These are phyloP conservation scores for Zoanthus solanderi DNA, from an alignment of 92 coral and sea anemone genomes.

Conservation along the genomic window DNA sequence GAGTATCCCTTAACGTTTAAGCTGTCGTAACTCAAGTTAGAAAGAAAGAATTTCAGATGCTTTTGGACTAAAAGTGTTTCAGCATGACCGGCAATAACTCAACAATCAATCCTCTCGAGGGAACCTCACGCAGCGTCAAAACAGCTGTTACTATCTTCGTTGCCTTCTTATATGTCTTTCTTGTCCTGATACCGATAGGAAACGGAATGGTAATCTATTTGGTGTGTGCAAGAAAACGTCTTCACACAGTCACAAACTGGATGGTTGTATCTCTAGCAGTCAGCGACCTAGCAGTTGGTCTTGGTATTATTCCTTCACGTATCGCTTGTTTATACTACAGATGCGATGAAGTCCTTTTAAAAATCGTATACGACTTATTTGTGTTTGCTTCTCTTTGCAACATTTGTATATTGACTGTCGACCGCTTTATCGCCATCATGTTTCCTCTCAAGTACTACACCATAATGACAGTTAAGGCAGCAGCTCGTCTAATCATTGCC, in stretches of 20 bases:
- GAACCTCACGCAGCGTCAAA: slow-evolving; percentile 20
- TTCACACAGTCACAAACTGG: slow-evolving; percentile 81
- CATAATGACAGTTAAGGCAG: slow-evolving; percentile 52
- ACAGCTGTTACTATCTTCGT: slow-evolving; percentile 57
- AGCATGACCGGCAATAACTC: slow-evolving; percentile 19
- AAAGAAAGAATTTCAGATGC: background rate
- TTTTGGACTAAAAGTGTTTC: background rate
- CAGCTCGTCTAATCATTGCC: slow-evolving; percentile 57
- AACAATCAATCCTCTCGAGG: background rate
- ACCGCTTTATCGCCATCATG: slow-evolving; percentile 64
- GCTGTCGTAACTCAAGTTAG: background rate
- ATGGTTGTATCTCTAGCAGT: slow-evolving; percentile 81
- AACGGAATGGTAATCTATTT: slow-evolving; percentile 76
- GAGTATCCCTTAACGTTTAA: background rate
- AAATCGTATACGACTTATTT: slow-evolving; percentile 78
- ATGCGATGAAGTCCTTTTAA: slow-evolving; percentile 75
- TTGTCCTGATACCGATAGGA: slow-evolving; percentile 66
- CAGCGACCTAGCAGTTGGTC: slow-evolving; percentile 77
- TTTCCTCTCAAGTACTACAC: slow-evolving; percentile 57
- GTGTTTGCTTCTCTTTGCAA: slow-evolving; percentile 83
- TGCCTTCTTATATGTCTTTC: slow-evolving; percentile 58
- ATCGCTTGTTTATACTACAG: slow-evolving; percentile 70
- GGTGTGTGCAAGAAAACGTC: slow-evolving; percentile 69
- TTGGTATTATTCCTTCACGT: slow-evolving; percentile 79
- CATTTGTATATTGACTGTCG: slow-evolving; percentile 79